Evolutionary conservation across 2,888 invertebrate species (phyloP).

Genomic region (Rhimphoctona megacephalus): DNA sequence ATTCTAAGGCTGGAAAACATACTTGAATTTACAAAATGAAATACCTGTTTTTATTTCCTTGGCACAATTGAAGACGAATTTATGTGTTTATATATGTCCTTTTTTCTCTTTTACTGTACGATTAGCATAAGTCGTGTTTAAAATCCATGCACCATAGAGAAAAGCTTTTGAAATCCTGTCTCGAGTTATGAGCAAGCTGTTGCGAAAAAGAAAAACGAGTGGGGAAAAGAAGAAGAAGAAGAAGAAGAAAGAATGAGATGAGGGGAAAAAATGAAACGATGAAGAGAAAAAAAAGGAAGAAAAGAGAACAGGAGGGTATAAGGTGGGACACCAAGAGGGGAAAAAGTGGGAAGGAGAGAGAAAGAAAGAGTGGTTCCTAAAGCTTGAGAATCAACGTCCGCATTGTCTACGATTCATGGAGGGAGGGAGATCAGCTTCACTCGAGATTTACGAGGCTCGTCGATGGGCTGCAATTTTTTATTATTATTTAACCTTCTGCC

Average conservation of each 20-base stretch:
- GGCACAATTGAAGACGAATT: not conserved
- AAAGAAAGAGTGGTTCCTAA: conserved; percentile 29
- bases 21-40: not conserved
- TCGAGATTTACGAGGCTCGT: conserved; percentile 50
- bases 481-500: not conserved
- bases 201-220: conserved; percentile 47
- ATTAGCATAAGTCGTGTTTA: conserved; percentile 61
- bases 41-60: not conserved
- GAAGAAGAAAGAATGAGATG: not conserved
- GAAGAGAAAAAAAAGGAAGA: not conserved
- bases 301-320: not conserved
- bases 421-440: conserved; percentile 32
- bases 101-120: not conserved
- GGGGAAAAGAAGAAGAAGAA: not conserved
- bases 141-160: conserved; percentile 53
- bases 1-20: not conserved
- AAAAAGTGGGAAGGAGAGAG: not conserved
- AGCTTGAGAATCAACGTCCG: conserved; percentile 48
- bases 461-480: conserved; percentile 36
- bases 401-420: conserved; percentile 43
- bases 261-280: not conserved
- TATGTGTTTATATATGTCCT: not conserved
- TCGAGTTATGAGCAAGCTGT: conserved; percentile 66
- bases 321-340: not conserved
- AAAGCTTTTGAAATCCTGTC: conserved; percentile 40